Base-by-base conservation (phyloP, 2,113 vertebrate species). In the Marmota flaviventris region DNA sequence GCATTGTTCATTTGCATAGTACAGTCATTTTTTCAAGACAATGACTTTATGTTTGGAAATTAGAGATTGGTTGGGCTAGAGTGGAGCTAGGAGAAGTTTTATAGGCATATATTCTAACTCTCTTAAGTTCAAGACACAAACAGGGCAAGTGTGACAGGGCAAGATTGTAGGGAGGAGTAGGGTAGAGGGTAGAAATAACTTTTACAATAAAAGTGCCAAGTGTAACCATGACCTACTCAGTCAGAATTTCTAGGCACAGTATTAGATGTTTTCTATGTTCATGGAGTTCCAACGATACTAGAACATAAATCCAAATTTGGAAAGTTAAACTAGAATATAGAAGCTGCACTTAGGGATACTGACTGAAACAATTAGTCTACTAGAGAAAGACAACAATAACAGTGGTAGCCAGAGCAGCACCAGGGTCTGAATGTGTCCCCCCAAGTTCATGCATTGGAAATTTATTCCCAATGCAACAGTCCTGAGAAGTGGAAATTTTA, bases 151-250 rank as follows among this genome's bases (percentile, higher is more conserved):
- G 5, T 67, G 24, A 78, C 27, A 2, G 72, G 61, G 32, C 8
- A 78, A 29, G n/a, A 29, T 78, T 24, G 4, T 88, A n/a, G 0
- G 8, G 39, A 32, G 9, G 42, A 0, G 8, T 58, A 22, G 12
- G 17, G 12, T 93, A 51, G 10, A 75, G 4, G 18, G 17, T 56
- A 34, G 29, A 70, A 77, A 48, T 91, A 4, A 39, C 25, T 76
- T 96, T 48, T 63, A 53, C 76, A 82, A 65, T 82, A 77, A 39
- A 87, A 10, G 72, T 93, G 70, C 42, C 24, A 67, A 70, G n/a
- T 37, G 9, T 13, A 34, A 32, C 20, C 20, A 17, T 32, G 39
- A 82, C 48, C 24, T 85, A 37, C 4, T 13, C 42, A 73, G 45
- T 78, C 63, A 65, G 5, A 70, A 20, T 69, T 53, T 81, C 45